Percentiles rank a stretch among this genome's conserved stretches.
These are phyloP conservation scores for Bathynomus jamesi DNA, from an alignment of 1,140 invertebrate genomes.

Conservation along the genomic window DNA sequence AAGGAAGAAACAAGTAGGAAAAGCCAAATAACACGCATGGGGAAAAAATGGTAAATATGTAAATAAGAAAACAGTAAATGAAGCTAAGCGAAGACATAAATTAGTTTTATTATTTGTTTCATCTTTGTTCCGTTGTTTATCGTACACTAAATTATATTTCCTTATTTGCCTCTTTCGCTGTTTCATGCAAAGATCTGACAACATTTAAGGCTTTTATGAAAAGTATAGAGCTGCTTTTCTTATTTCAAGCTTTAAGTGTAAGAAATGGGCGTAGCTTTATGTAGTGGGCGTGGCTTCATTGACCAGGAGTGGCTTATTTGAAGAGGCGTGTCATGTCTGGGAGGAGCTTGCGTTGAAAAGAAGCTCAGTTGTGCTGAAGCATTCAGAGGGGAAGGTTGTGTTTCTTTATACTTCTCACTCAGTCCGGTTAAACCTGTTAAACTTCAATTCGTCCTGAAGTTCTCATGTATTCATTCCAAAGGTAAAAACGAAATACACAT, in stretches of 20 bases:
- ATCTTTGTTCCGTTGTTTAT: background rate
- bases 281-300: background rate
- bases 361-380: background rate
- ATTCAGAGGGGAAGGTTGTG: background rate
- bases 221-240: background rate
- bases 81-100: too few species aligned
- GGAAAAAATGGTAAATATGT: too few species aligned
- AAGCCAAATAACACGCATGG: too few species aligned
- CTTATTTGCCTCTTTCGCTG: background rate
- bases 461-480: background rate
- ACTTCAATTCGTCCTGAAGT: background rate
- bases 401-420: background rate
- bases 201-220: background rate
- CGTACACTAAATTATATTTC: background rate
- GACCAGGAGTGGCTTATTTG: background rate
- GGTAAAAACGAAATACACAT: background rate
- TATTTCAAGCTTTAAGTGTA: background rate
- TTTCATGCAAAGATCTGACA: background rate
- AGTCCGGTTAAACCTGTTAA: background rate
- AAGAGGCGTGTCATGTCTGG: background rate
- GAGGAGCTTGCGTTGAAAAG: background rate
- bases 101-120: too few species aligned
- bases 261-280: background rate
- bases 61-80: too few species aligned
- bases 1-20: too few species aligned